phyloP scores from a whole-genome alignment of 2,797 vertebrate species.

The Graptemys geographica region DNA sequence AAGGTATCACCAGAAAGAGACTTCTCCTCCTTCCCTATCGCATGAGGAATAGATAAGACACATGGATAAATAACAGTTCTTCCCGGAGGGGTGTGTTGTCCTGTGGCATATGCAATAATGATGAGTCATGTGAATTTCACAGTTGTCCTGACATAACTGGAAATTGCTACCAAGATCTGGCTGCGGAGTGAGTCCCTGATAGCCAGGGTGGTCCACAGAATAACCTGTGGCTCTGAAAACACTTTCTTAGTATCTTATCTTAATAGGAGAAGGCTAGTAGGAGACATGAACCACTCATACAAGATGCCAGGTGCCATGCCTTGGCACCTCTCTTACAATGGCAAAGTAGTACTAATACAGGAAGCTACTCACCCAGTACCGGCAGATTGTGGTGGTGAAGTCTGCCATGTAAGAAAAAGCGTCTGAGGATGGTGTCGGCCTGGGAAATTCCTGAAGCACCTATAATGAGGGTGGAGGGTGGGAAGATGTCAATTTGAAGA shows the following conservation, averaged over 20 bases:
- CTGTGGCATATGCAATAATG: fast-evolving
- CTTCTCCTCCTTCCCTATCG: background rate
- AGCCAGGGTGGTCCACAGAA: background rate
- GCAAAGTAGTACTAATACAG: background rate
- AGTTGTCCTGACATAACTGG: fast-evolving
- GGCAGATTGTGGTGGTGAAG: background rate
- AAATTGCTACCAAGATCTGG: background rate
- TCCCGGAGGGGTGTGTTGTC: background rate
- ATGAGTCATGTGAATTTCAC: fast-evolving
- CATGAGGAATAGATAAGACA: background rate
- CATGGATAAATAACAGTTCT: background rate
- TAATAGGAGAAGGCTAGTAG: background rate
- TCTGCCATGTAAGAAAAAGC: background rate
- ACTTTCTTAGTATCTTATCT: background rate
- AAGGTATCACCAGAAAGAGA: fast-evolving
- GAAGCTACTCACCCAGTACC: background rate
- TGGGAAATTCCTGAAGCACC: background rate
- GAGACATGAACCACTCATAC: background rate
- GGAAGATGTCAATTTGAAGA: background rate
- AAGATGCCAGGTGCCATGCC: background rate
- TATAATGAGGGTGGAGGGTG: background rate
- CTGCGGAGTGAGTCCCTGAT: background rate
- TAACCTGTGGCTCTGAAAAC: background rate
- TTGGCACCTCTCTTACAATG: background rate
- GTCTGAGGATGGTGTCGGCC: background rate